Conservation (phyloP, 2,888 invertebrate species). For the Zele albiditarsus region DNA sequence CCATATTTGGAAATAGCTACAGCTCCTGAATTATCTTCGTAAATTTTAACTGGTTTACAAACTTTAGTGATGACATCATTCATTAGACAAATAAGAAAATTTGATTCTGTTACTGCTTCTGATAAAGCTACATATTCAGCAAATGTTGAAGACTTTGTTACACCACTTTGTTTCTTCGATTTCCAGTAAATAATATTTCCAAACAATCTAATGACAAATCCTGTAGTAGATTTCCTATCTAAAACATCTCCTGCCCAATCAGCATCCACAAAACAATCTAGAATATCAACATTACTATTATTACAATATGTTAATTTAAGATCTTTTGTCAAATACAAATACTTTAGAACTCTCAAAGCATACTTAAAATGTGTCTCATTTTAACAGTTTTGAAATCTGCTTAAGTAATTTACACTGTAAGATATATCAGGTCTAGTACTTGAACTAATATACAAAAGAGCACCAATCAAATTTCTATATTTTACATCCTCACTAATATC, state of each 20-base stretch:
- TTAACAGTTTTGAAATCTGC: neutral
- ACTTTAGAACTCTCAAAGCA: conserved; percentile 28
- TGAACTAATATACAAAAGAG: neutral
- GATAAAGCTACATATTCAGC: conserved; percentile 59
- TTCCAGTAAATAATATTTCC: conserved; percentile 63
- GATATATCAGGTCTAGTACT: neutral
- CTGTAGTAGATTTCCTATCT: conserved; percentile 54
- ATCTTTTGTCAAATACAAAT: conserved; percentile 15
- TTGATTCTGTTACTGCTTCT: conserved; percentile 56
- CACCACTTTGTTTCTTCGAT: conserved; percentile 60
- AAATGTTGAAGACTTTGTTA: conserved; percentile 50
- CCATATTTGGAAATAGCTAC: conserved; percentile 39
- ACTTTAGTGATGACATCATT: conserved; percentile 48
- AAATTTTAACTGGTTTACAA: conserved; percentile 29
- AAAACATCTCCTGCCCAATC: conserved; percentile 60
- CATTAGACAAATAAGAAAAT: conserved; percentile 49
- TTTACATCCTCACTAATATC: neutral
- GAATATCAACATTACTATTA: conserved; percentile 14
- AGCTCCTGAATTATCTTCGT: conserved; percentile 39
- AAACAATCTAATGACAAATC: conserved; percentile 61
- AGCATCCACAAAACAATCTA: conserved; percentile 59
- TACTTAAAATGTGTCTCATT: conserved; percentile 10
- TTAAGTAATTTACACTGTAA: neutral
- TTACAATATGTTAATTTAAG: conserved; percentile 4
- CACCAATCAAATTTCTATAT: neutral